Base-by-base conservation (phyloP, 2,797 vertebrate genomes). In the Chrysolophus pictus region DNA sequence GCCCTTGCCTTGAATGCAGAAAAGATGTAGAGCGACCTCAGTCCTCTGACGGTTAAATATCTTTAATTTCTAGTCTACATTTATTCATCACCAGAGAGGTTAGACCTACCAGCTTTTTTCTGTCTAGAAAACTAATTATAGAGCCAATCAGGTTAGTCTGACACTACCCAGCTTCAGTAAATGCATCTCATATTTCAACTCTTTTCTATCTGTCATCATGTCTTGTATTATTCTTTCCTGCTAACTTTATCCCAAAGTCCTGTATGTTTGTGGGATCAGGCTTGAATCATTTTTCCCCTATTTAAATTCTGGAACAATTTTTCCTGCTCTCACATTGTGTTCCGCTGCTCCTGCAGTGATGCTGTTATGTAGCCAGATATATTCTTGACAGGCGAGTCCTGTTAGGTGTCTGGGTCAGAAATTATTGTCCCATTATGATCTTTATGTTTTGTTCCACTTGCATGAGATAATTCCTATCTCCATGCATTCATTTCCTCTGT, bases 401-500 rank as follows among this genome's bases (percentile, higher is more conserved):
- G 39, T 53, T 64, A 60, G 69, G 84, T 19, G 33, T 49, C 82
- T 84, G 72, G 87, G 62, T 68, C 79, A 85, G 75, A 85, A 91
- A 83, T 65, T 72, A 77, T 41, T 6, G 2, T 71, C 0, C 0
- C 26, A 18, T 82, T 87, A 70, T 42, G 64, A 68, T 82, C 77
- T 16, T 51, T 68, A 72, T 53, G 47, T 68, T 62, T 78, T 85
- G 58, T 81, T 87, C 73, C 76, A 84, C 39, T 92, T 41, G 73
- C 59, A 70, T 94, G 79, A 92, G 47, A 83, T 81, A 8, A 85
- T 87, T 81, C 90, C 82, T 92, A 49, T 87, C 90, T 91, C 84
- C 44, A 58, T 33, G 42, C 59, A 49, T 84, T 92, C 64, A 67
- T 91, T 91, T 93, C 83, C 71, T 88, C 74, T 90, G 10, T 26